Evolutionary conservation across 2,888 invertebrate genomes (phyloP), one percentile per base, ranked within the genome.

Genomic region (Dolichopus griseipennis): DNA sequence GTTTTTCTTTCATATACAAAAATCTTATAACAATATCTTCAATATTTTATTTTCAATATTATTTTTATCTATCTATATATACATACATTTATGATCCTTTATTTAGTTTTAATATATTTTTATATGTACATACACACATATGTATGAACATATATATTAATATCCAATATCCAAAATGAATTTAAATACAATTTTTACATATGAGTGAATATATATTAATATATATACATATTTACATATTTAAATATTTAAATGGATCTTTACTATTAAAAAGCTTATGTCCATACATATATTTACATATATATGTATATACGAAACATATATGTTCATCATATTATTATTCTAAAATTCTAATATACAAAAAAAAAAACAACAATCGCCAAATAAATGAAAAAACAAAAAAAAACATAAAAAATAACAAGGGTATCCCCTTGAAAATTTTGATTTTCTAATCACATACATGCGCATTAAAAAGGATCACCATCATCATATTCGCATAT

Each of bases 401-500:
- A 52, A 52, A 52, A 18, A 5, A 37, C 8, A 37, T 10, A 7
- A 37, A 37, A 37, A 52, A 52, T 12, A 15, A 52, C 52, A 52
- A 52, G 52, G 52, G 52, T 52, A 52, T 52, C 52, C 52, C 52
- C 52, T 52, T 52, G 52, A 52, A 52, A 52, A 52, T 52, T 27
- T 52, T 52, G 43, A 52, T 52, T 52, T 52, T 52, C 52, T 52
- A 52, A 52, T 52, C 52, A 18, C 52, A 52, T 52, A 52, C 52
- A 52, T 52, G 52, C 52, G 52, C 52, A 52, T 52, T 52, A 52
- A 52, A 52, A 52, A 52, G 52, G 52, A 52, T 52, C 52, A 52
- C 52, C 52, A 52, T 52, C 52, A 18, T 52, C 52, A 52, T 52
- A 52, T 52, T 15, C n/a, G n/a, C n/a, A n/a, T n/a, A n/a, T n/a